Base-by-base conservation (phyloP, 2,113 vertebrate genomes). In the Hydropotes inermis region DNA sequence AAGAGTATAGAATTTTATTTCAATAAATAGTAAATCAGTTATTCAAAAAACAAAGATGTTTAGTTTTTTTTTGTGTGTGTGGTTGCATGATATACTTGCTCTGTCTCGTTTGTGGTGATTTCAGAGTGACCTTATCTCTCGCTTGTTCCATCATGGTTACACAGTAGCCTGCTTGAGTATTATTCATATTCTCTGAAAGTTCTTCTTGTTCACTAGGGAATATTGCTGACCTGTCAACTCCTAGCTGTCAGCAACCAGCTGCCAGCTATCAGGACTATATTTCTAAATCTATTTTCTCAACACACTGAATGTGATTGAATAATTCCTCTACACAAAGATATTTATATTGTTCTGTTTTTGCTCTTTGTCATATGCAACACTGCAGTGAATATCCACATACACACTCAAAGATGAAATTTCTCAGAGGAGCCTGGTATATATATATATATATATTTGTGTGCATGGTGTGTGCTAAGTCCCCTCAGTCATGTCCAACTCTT, bases 231-330 rank as follows among this genome's bases (percentile, higher is more conserved):
- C 82, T 74, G 25, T 87, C 50, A 86, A 39, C 5, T 86, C 58
- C 7, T 45, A 70, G 36, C 76, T 91, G 81, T 79, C 96, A 95
- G 45, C 33, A 74, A 39, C 23, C 83, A 64, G 43, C 25, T 94
- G 86, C 58, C 36, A 52, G 14, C 9, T 30, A 52, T 89, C 58
- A 55, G 50, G 7, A 28, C 11, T 47, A 87, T 54, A 70, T 92
- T 91, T 36, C 54, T 54, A 84, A 83, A 90, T 84, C 74, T 84
- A 90, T 94, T 89, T 96, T 89, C 54, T 91, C n/a, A 81, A 33
- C 67, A 78, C 2, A 55, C 33, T 85, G 19, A 15, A 60, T 76
- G 19, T 7, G 50, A 84, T 54, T 87, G 55, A 91, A 87, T 82
- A n/a, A 93, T 91, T 50, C 39, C 11, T 47, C 16, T 21, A 74